Evolutionary conservation across 2,888 invertebrate species (phyloP).

Genomic region (Apodemia duryi): DNA sequence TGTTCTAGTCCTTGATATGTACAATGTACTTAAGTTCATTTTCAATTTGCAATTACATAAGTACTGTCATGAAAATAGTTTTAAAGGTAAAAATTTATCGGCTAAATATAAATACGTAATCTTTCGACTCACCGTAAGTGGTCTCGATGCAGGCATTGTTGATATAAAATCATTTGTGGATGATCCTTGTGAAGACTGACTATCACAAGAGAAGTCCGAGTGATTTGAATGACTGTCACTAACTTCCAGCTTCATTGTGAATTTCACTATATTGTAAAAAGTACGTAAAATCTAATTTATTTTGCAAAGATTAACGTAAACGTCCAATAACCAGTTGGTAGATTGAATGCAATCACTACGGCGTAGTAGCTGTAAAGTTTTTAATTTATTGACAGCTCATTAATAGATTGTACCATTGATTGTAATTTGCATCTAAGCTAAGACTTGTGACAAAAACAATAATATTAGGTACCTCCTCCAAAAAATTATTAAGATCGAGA

Average conservation of each 20-base stretch:
- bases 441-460: conserved; percentile 43
- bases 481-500: conserved; percentile 54
- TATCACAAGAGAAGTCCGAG: conserved; percentile 80
- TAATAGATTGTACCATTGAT: conserved; percentile 32
- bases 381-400: conserved; percentile 54
- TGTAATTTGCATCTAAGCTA: not conserved
- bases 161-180: conserved; percentile 70
- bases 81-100: not conserved
- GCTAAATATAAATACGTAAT: not conserved
- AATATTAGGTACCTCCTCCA: conserved; percentile 46
- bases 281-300: conserved; percentile 17
- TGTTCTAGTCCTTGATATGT: too few species aligned
- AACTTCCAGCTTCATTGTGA: conserved; percentile 78
- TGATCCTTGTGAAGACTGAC: conserved; percentile 79
- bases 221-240: conserved; percentile 81
- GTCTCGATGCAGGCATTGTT: conserved; percentile 54
- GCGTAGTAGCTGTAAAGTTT: conserved; percentile 30
- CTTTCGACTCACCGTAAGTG: conserved; percentile 42
- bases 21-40: too few species aligned
- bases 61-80: not conserved
- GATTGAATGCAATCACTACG: conserved; percentile 40
- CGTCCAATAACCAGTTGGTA: conserved; percentile 31
- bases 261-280: conserved; percentile 55
- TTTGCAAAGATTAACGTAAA: conserved; percentile 43
- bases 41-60: too few species aligned